Percentiles rank a stretch among this genome's conserved stretches.
Evolutionary conservation across 2,888 invertebrate genomes (phyloP).

Genomic region (Drosophila borealis): DNA sequence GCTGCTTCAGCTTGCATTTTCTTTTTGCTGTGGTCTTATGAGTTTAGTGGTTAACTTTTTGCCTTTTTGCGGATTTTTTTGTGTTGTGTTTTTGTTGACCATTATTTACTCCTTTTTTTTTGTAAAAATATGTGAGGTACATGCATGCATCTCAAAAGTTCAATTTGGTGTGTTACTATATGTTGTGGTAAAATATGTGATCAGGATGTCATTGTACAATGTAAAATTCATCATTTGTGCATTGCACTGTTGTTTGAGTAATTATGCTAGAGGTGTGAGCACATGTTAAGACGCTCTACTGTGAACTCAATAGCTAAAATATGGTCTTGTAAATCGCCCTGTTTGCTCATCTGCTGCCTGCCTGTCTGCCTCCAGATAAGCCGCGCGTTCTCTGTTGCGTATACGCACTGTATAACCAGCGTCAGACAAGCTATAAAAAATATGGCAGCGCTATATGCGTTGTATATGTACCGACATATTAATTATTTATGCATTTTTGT

Average conservation of each 20-base stretch:
- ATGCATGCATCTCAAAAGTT: not conserved
- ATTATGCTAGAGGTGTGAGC: constrained; percentile 10
- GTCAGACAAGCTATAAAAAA: constrained; percentile 18
- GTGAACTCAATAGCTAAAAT: constrained; percentile 6
- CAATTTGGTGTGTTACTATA: not conserved
- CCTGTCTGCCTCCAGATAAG: constrained; percentile 33
- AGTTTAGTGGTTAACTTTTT: constrained; percentile 29
- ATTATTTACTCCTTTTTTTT: constrained; percentile 31
- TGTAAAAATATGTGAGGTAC: not conserved
- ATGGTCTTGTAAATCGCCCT: constrained; percentile 20
- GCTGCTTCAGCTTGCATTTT: not conserved
- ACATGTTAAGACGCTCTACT: not conserved
- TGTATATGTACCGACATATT: constrained; percentile 13
- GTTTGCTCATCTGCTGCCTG: constrained; percentile 27
- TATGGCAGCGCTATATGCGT: constrained; percentile 12
- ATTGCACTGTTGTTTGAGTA: not conserved
- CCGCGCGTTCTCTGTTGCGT: constrained; percentile 34
- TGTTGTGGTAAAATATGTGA: not conserved
- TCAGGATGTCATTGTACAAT: not conserved
- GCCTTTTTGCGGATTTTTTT: constrained; percentile 22
- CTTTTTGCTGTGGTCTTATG: not conserved
- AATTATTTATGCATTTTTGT: constrained; percentile 22
- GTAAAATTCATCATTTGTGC: not conserved
- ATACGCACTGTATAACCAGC: constrained; percentile 39
- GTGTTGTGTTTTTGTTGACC: constrained; percentile 34